phyloP scores from a whole-genome alignment of 1,140 invertebrate species.

The Tyrophagus putrescentiae region DNA sequence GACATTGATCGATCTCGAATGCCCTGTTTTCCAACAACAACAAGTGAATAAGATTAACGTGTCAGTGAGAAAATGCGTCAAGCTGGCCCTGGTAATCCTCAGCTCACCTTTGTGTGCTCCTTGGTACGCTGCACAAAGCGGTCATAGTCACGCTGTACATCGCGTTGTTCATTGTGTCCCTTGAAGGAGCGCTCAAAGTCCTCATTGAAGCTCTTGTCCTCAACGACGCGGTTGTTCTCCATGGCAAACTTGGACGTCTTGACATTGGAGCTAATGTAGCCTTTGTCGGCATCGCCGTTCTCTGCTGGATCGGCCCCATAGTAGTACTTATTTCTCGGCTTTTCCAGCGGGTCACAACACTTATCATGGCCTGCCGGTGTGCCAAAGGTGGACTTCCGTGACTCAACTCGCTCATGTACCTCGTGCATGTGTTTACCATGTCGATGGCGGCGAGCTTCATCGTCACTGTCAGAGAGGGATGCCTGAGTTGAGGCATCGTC shows the following conservation, averaged over 20 bases:
- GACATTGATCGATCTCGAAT: constrained; percentile 2
- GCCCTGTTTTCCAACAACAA: not conserved
- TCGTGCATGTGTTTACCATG: constrained; percentile 3
- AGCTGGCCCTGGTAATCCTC: not conserved
- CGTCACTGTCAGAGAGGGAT: constrained; percentile 20
- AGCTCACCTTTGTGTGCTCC: not conserved
- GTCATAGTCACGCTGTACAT: constrained; percentile 6
- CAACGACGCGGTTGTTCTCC: constrained; percentile 8
- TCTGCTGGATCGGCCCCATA: not conserved
- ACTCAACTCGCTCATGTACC: constrained; percentile 1
- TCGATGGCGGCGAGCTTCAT: not conserved
- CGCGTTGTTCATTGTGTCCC: not conserved
- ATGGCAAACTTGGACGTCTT: constrained; percentile 2
- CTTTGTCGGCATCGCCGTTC: not conserved
- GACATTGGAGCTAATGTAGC: not conserved
- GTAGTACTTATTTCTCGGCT: not conserved
- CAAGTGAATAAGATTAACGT: not conserved
- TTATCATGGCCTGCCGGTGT: constrained; percentile 1
- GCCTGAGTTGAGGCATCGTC: constrained; percentile 25
- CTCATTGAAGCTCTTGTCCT: constrained; percentile 6
- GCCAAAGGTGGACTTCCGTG: not conserved
- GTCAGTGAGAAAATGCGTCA: constrained; percentile 1
- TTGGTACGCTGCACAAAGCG: not conserved
- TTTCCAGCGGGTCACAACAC: not conserved
- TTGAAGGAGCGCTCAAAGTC: constrained; percentile 14